Conservation (phyloP, 2,888 invertebrate genomes). For the Yponomeuta sedellus region DNA sequence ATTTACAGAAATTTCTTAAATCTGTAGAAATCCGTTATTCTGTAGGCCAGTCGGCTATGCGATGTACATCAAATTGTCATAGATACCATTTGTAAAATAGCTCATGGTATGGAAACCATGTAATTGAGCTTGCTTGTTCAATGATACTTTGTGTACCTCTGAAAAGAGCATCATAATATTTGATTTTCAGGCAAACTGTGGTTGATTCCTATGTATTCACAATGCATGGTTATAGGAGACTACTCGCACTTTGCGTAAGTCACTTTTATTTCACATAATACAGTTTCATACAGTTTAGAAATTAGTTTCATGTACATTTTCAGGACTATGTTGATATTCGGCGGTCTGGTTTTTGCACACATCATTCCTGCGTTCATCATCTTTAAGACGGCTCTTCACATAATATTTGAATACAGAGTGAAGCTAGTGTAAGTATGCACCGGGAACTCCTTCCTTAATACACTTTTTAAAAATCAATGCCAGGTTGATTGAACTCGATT, state of each 20-base stretch:
- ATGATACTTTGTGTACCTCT: too few relatives aligned
- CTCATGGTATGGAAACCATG: too few relatives aligned
- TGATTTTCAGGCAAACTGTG: conserved; percentile 50
- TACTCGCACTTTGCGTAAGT: conserved; percentile 59
- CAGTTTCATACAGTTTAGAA: background rate
- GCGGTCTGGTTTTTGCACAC: conserved; percentile 54
- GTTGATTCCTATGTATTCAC: conserved; percentile 64
- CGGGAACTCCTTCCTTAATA: background rate
- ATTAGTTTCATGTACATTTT: background rate
- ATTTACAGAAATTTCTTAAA: too few relatives aligned
- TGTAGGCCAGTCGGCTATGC: too few relatives aligned
- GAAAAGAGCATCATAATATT: background rate
- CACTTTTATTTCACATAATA: background rate
- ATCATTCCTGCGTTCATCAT: conserved; percentile 46
- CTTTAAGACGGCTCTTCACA: conserved; percentile 57
- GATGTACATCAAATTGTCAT: too few relatives aligned
- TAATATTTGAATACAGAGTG: conserved; percentile 62
- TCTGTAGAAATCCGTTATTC: too few relatives aligned
- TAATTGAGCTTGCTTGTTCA: too few relatives aligned
- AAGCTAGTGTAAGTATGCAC: conserved; percentile 55
- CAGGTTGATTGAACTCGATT: conserved; percentile 11
- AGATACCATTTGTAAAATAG: too few relatives aligned
- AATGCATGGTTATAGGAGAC: conserved; percentile 44
- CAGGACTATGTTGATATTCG: conserved; percentile 53
- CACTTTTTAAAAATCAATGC: too few relatives aligned